A percentile compares a stretch with the other conserved stretches of the same genome.
Evolutionary conservation across 2,797 vertebrate species (phyloP).

Genomic region (Muraenolepis orangiensis): DNA sequence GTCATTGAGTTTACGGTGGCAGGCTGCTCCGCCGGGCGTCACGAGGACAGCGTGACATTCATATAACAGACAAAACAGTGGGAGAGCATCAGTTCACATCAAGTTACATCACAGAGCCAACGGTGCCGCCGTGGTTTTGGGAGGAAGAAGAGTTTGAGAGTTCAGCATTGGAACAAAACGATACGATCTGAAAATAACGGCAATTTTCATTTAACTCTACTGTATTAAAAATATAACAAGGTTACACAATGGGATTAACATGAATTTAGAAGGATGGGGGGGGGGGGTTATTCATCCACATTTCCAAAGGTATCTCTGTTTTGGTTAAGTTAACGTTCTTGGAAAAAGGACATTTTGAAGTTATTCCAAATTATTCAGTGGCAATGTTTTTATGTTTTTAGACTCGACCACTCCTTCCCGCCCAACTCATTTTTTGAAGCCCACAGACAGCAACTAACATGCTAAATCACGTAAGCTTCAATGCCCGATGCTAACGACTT

Average conservation of each 20-base stretch:
- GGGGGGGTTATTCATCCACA: not conserved
- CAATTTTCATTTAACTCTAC: not conserved
- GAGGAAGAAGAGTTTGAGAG: conserved; percentile 1
- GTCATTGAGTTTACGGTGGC: conserved; percentile 42
- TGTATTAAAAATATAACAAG: not conserved
- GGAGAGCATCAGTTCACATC: conserved; percentile 13
- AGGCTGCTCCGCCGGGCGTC: conserved; percentile 44
- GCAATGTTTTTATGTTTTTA: not conserved
- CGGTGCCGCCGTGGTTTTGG: not conserved
- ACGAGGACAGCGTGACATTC: conserved; percentile 33
- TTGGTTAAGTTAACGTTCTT: not conserved
- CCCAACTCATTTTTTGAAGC: not conserved
- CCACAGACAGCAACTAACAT: conserved; percentile 12
- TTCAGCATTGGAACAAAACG: not conserved
- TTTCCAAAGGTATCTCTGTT: not conserved
- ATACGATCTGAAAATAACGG: not conserved
- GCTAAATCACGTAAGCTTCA: conserved; percentile 2
- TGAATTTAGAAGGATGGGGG: not conserved
- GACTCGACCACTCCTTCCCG: not conserved
- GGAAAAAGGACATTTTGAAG: not conserved
- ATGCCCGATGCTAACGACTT: conserved; percentile 14
- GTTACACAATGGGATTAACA: not conserved
- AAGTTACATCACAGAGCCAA: conserved; percentile 11
- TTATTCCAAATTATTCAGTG: not conserved
- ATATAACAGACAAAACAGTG: conserved; percentile 28